phyloP scores from a whole-genome alignment of 2,797 vertebrate genomes.

The Holocentrus rufus region DNA sequence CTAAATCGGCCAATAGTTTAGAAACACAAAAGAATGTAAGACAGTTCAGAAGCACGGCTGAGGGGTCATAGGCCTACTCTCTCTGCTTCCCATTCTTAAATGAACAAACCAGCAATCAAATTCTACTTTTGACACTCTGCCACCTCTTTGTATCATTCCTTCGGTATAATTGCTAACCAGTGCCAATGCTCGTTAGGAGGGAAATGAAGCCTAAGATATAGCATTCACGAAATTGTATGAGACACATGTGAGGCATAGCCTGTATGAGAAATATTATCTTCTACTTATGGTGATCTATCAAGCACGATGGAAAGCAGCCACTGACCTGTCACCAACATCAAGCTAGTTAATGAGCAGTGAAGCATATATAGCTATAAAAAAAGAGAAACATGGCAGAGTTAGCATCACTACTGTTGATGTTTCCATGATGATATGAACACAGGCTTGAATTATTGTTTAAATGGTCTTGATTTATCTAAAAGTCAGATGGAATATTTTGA shows the following conservation, averaged over 20 bases:
- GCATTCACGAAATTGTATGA: neutral
- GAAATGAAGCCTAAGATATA: slow-evolving; percentile 1
- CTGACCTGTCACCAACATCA: neutral
- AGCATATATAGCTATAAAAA: too few species aligned
- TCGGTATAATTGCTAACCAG: neutral
- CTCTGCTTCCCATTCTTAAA: slow-evolving; percentile 39
- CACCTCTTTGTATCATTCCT: neutral
- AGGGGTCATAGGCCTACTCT: slow-evolving; percentile 59
- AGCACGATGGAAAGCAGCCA: neutral
- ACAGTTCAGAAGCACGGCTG: slow-evolving; percentile 50
- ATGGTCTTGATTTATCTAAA: too few species aligned
- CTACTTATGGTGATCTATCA: neutral
- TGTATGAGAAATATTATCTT: neutral
- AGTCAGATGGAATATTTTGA: neutral
- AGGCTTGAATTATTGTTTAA: too few species aligned
- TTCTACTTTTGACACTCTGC: slow-evolving; percentile 31
- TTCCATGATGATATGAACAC: too few species aligned
- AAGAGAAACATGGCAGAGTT: too few species aligned
- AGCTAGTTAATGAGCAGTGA: too few species aligned
- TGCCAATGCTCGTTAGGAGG: neutral
- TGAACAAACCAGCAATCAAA: slow-evolving; percentile 38
- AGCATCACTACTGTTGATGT: too few species aligned
- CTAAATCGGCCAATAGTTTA: slow-evolving; percentile 71
- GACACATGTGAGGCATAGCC: neutral
- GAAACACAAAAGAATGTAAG: slow-evolving; percentile 73